These are phyloP conservation scores for Myrmecophaga tridactyla DNA, from an alignment of 2,113 vertebrate species.

Conservation along the genomic window DNA sequence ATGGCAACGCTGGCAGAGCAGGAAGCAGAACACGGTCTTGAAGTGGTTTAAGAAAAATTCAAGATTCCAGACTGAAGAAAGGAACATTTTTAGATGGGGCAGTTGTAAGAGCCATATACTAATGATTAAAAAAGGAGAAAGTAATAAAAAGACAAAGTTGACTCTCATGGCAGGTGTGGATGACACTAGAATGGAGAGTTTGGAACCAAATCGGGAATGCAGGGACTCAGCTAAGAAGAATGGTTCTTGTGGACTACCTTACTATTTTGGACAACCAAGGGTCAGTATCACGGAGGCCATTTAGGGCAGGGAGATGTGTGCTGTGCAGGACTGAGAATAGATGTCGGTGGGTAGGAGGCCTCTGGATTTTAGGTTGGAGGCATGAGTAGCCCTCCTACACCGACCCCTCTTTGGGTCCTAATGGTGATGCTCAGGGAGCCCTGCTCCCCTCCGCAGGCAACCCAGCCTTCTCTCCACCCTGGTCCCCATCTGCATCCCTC, in stretches of 20 bases:
- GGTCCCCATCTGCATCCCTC: background rate
- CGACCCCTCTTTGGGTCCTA: fast-evolving
- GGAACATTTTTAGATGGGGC: background rate
- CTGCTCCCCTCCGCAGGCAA: background rate
- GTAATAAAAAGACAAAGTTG: background rate
- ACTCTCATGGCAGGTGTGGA: background rate
- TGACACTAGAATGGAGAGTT: background rate
- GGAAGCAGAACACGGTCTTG: background rate
- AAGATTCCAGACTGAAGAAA: background rate
- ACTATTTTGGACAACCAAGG: background rate
- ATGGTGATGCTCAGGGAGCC: background rate
- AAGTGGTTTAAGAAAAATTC: conserved; percentile 40
- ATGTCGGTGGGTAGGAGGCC: background rate
- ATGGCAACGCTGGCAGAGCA: background rate
- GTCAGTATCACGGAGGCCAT: background rate
- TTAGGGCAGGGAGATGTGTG: background rate
- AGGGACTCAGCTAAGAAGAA: background rate
- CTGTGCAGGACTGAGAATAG: fast-evolving
- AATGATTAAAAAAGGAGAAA: background rate
- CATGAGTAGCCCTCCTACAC: fast-evolving
- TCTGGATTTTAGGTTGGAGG: fast-evolving
- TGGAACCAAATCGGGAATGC: background rate
- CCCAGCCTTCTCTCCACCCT: fast-evolving
- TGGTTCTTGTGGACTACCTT: background rate
- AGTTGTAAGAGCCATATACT: background rate